Evolutionary conservation across 2,888 invertebrate genomes (phyloP).

Genomic region (Drosophila dives): DNA sequence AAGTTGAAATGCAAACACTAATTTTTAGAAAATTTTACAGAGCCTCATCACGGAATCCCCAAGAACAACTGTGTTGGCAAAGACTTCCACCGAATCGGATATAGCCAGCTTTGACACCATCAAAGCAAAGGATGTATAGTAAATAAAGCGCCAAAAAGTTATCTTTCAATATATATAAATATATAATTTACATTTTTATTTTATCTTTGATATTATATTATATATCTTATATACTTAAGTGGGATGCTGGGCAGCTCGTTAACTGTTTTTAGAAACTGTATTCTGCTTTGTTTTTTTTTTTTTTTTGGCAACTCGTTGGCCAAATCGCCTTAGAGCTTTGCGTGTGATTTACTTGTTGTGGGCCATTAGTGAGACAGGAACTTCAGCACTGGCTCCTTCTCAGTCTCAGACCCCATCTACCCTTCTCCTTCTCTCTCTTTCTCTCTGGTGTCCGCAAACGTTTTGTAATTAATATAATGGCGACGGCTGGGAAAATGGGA

Average conservation of each 20-base stretch:
- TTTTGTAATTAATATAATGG: constrained; percentile 78
- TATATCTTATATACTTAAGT: constrained; percentile 15
- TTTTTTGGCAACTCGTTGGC: constrained; percentile 45
- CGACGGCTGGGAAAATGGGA: constrained; percentile 61
- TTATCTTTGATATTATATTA: background rate
- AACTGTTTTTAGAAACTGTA: constrained; percentile 52
- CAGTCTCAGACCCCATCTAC: background rate
- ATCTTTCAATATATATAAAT: background rate
- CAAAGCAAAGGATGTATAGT: constrained; percentile 45
- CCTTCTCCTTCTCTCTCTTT: background rate
- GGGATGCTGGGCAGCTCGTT: constrained; percentile 59
- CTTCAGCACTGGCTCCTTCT: constrained; percentile 16
- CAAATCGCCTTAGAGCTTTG: constrained; percentile 78
- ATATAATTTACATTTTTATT: background rate
- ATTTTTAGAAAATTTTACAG: constrained; percentile 24
- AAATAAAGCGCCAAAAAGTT: constrained; percentile 17
- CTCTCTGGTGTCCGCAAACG: constrained; percentile 61
- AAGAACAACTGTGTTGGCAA: constrained; percentile 16
- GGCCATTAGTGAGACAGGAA: constrained; percentile 69
- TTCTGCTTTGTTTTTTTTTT: background rate
- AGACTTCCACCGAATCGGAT: constrained; percentile 63
- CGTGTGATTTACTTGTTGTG: constrained; percentile 79
- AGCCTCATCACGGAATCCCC: constrained; percentile 29
- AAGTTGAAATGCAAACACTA: background rate
- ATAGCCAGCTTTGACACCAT: constrained; percentile 77